Evolutionary conservation across 2,797 vertebrate species (phyloP), one percentile per base, ranked within the genome.

Genomic region (Meda fulgida): DNA sequence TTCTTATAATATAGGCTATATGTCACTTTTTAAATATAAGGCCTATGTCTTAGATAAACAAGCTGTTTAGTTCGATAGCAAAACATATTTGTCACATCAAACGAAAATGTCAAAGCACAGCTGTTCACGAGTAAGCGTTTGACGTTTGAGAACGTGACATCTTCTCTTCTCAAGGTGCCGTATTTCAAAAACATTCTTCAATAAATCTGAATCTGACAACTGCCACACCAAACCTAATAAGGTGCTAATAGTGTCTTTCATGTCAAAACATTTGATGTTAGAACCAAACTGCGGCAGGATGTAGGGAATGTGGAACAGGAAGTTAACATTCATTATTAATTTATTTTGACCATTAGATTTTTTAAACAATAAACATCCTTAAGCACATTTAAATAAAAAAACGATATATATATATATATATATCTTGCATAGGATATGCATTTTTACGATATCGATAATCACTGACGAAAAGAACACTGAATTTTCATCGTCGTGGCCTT

Each of bases 191-290:
- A 34, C 18, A 40, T 36, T n/a, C 53, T 78, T 21, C 51, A 36
- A 16, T 67, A 21, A 63, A 60, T 71, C 19, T 53, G 36, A 66
- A 88, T 90, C 90, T 90, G 85, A 87, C 87, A 85, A 89, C 84
- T 78, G 82, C 69, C 73, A 89, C 88, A 89, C 85, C 80, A 38
- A 65, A 65, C 40, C 88, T 89, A 93, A 94, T 93, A 89, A 90
- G 89, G 89, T 94, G 94, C 92, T 94, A 95, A 94, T 87, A 88
- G 85, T 60, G 84, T 76, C 84, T 81, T 70, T 86, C 79, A 85
- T 92, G 83, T 87, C 86, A 91, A 93, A 95, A 95, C 94, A 95
- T 95, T 93, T 94, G 93, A 88, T 77, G 91, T 93, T 84, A 34
- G 87, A 91, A 91, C 93, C 79, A 94, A 86, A 83, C 76, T 80